phyloP scores from a whole-genome alignment of 2,888 invertebrate genomes.

The Zaprionus lineosus region DNA sequence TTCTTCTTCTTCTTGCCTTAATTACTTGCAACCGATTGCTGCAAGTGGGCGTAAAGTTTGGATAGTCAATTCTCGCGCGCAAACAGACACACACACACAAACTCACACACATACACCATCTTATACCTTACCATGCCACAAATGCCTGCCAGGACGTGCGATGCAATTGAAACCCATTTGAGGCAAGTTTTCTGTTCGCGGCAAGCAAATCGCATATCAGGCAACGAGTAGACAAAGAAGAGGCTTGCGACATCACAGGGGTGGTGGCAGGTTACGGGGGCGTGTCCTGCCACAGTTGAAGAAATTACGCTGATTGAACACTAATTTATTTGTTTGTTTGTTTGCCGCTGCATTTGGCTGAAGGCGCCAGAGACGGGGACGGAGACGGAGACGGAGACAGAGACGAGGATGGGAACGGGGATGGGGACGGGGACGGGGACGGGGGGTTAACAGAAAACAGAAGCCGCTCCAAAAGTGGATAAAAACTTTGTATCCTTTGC shows the following conservation, averaged over 20 bases:
- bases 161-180: slow-evolving; percentile 62
- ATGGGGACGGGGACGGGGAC: slow-evolving; percentile 11
- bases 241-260: neutral
- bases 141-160: slow-evolving; percentile 1
- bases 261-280: neutral
- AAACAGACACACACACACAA: neutral
- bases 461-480: too few species aligned
- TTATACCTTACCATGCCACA: neutral
- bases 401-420: too few species aligned
- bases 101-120: neutral
- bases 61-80: slow-evolving; percentile 38
- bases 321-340: slow-evolving; percentile 78
- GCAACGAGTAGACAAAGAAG: slow-evolving; percentile 18
- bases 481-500: slow-evolving; percentile 50
- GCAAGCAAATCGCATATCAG: slow-evolving; percentile 29
- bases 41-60: slow-evolving; percentile 40
- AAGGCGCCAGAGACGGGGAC: slow-evolving; percentile 41
- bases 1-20: slow-evolving; percentile 44
- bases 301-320: slow-evolving; percentile 78
- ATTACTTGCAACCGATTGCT: slow-evolving; percentile 64
- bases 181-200: slow-evolving; percentile 34
- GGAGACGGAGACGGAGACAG: slow-evolving; percentile 14
- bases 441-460: too few species aligned
- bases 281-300: slow-evolving; percentile 43
- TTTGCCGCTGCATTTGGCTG: slow-evolving; percentile 71